Evolutionary conservation across 2,113 vertebrate genomes (phyloP).

Genomic region (Oryzias celebensis): DNA sequence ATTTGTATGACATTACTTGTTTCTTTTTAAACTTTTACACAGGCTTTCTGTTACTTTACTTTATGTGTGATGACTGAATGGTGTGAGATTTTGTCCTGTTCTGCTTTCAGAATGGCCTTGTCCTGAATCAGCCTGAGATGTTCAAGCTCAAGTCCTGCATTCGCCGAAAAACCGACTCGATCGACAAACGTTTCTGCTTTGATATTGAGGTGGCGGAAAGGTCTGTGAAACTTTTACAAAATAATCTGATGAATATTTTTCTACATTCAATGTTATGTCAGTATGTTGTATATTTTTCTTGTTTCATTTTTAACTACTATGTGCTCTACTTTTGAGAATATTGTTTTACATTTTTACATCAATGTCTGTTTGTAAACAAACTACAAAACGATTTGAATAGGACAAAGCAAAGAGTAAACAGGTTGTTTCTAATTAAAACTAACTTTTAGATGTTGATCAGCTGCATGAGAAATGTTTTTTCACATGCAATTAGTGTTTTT

Average conservation of each 20-base stretch:
- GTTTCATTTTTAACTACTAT: neutral
- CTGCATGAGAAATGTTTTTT: conserved; percentile 21
- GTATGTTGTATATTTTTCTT: neutral
- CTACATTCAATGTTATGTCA: neutral
- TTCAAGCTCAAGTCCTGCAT: conserved; percentile 96
- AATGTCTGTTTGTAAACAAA: no score
- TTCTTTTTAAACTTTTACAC: no score
- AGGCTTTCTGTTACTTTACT: neutral
- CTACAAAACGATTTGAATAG: neutral
- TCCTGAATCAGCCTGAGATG: conserved; percentile 86
- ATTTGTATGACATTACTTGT: no score
- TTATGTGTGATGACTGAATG: neutral
- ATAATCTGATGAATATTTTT: conserved; percentile 3
- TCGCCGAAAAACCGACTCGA: conserved; percentile 94
- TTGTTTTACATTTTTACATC: no score
- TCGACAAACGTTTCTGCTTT: conserved; percentile 98
- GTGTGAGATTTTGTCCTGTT: neutral
- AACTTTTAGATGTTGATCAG: conserved; percentile 12
- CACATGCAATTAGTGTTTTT: conserved; percentile 23
- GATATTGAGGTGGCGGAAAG: conserved; percentile 96
- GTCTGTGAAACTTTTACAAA: conserved; percentile 73
- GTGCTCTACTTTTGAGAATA: neutral
- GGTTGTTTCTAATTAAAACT: neutral
- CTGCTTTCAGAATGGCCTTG: conserved; percentile 82
- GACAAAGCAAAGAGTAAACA: neutral